Evolutionary conservation across 2,113 vertebrate genomes (phyloP), one percentile per base, ranked within the genome.

Genomic region (Acrocephalus arundinaceus): DNA sequence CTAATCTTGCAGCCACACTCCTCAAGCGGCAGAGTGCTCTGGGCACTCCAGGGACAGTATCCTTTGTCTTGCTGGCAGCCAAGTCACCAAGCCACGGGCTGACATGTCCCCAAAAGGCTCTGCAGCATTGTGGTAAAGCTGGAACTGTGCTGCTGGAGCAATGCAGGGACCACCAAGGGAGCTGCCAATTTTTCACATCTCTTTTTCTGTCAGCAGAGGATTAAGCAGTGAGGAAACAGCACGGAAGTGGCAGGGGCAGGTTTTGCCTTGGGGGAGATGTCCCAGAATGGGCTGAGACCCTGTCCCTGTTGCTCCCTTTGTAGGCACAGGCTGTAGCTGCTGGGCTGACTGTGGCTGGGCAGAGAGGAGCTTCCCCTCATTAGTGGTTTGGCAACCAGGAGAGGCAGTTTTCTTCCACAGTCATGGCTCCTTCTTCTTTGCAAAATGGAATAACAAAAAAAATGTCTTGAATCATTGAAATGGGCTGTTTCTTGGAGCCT

Each of bases 351-450:
- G 0, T 71, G 91, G 33, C 62, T 74, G 79, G 45, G 76, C 78
- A 72, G 49, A 76, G 85, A 94, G 83, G 65, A 93, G 61, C 45
- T 93, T 94, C 70, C 65, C 70, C 21, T 63, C 25, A 7, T 84
- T 87, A 78, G 70, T 6, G 54, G 93, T 92, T 96, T 95, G 83
- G 92, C 93, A 93, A 79, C 45, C 27, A 1, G 45, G 57, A 71
- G 68, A 67, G 39, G n/a, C 39, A 91, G 82, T 20, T 94, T 87
- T 66, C 71, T 88, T 93, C 78, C 82, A 68, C 65, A 87, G 49
- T 48, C 52, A 20, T 0, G 13, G 0, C 20, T 62, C 23, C 6
- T 21, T 51, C 82, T 59, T n/a, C 43, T 48, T 59, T 43, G 11
- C 15, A n/a, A 66, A 92, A 87, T 45, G 45, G 27, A 49, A 49